Conservation (phyloP, 2,888 invertebrate genomes). For the Sialis lutaria region DNA sequence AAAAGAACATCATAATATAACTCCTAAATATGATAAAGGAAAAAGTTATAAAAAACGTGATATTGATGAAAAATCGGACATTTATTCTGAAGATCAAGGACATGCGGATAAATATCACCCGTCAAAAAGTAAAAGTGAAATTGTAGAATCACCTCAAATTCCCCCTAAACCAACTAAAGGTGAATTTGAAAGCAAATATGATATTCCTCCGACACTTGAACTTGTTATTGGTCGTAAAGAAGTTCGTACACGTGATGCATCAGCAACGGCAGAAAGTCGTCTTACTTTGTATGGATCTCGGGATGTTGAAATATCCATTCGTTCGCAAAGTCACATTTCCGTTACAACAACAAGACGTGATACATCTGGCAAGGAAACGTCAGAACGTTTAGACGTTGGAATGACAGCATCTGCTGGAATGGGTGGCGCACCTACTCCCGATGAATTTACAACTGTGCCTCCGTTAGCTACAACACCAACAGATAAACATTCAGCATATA, state of each 20-base stretch:
- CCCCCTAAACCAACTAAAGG: conserved; percentile 12
- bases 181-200: conserved; percentile 10
- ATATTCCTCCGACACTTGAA: conserved; percentile 23
- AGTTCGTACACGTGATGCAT: conserved; percentile 30
- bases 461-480: conserved; percentile 8
- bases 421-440: conserved; percentile 16
- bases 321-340: conserved; percentile 33
- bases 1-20: conserved; percentile 8
- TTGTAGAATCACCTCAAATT: conserved; percentile 14
- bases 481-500: conserved; percentile 20
- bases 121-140: conserved; percentile 19
- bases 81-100: no score
- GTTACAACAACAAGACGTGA: conserved; percentile 27
- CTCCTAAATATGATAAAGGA: conserved; percentile 16
- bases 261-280: conserved; percentile 32
- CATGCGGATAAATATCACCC: conserved; percentile 12
- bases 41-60: conserved; percentile 16
- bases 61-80: no score
- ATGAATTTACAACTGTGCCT: conserved; percentile 10
- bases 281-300: conserved; percentile 31
- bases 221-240: conserved; percentile 33
- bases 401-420: conserved; percentile 26
- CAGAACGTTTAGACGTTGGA: conserved; percentile 28
- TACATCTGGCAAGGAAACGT: conserved; percentile 26
- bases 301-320: conserved; percentile 34